phyloP scores from a whole-genome alignment of 1,140 invertebrate species.

The Dreissena polymorpha region DNA sequence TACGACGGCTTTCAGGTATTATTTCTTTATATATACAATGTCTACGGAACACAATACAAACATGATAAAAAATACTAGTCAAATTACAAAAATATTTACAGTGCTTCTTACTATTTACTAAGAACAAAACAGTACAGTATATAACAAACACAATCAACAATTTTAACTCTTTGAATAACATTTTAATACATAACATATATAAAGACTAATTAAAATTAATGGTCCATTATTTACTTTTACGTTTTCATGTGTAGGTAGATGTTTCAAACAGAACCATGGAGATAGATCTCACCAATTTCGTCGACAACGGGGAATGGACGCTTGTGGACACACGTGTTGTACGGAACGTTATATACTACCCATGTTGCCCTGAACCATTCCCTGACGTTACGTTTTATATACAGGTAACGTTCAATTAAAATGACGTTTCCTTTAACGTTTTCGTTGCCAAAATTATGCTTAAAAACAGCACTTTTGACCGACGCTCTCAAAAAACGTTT shows the following conservation, averaged over 20 bases:
- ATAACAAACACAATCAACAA: too few relatives aligned
- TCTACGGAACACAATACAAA: not conserved
- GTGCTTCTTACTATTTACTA: too few relatives aligned
- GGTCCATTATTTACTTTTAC: not conserved
- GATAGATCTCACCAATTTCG: conserved; percentile 72
- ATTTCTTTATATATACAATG: too few relatives aligned
- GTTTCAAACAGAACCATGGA: too few relatives aligned
- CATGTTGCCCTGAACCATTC: conserved; percentile 81
- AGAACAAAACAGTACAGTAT: too few relatives aligned
- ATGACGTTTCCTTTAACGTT: too few relatives aligned
- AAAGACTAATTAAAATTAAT: not conserved
- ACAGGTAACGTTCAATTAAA: too few relatives aligned
- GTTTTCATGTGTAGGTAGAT: conserved; percentile 74
- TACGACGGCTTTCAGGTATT: conserved; percentile 83
- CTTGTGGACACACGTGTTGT: conserved; percentile 73
- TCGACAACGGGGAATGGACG: conserved; percentile 77
- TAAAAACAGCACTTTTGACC: too few relatives aligned
- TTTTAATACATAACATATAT: not conserved
- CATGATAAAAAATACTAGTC: not conserved
- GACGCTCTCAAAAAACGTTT: too few relatives aligned
- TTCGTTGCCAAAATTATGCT: too few relatives aligned
- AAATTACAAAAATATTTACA: not conserved
- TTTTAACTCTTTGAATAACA: too few relatives aligned
- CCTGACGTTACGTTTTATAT: conserved; percentile 81
- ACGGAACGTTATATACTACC: conserved; percentile 71